A percentile compares a stretch with the other conserved stretches of the same genome.
These are phyloP conservation scores for Eulemur macaco DNA, from an alignment of 2,113 vertebrate species.

Conservation along the genomic window DNA sequence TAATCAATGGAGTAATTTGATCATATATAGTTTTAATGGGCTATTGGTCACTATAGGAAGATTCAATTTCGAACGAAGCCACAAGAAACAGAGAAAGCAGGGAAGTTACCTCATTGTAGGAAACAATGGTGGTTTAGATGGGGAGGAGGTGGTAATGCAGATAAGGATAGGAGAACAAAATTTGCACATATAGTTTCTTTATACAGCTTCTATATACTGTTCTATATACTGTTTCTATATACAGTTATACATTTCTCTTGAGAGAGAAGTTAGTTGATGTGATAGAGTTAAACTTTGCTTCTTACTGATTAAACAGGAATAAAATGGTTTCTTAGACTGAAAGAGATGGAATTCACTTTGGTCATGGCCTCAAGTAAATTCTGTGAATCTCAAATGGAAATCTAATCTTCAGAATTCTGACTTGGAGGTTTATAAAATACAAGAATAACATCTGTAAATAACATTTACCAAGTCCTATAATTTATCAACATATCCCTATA, in stretches of 20 bases:
- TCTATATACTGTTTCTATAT: no score
- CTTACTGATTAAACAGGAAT: not conserved
- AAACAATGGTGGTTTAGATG: not conserved
- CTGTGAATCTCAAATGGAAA: not conserved
- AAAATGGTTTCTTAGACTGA: not conserved
- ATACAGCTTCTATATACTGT: no score
- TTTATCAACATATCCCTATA: not conserved
- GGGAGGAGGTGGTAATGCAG: rapidly evolving
- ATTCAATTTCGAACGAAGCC: not conserved
- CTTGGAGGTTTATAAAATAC: not conserved
- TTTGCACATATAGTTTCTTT: not conserved
- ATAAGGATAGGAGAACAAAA: not conserved
- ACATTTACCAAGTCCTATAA: not conserved
- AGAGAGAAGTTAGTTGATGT: not conserved
- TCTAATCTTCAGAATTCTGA: not conserved
- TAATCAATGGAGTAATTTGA: not conserved
- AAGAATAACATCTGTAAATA: not conserved
- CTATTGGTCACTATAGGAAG: not conserved
- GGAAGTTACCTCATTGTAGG: not conserved
- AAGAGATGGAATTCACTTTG: not conserved
- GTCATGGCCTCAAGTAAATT: not conserved
- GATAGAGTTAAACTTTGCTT: not conserved
- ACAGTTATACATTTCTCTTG: not conserved
- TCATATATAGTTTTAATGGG: not conserved
- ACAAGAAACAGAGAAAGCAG: not conserved